A percentile compares a stretch with the other conserved stretches of the same genome.
These are phyloP conservation scores for Seira ritae DNA, from an alignment of 2,888 invertebrate genomes.

Conservation along the genomic window DNA sequence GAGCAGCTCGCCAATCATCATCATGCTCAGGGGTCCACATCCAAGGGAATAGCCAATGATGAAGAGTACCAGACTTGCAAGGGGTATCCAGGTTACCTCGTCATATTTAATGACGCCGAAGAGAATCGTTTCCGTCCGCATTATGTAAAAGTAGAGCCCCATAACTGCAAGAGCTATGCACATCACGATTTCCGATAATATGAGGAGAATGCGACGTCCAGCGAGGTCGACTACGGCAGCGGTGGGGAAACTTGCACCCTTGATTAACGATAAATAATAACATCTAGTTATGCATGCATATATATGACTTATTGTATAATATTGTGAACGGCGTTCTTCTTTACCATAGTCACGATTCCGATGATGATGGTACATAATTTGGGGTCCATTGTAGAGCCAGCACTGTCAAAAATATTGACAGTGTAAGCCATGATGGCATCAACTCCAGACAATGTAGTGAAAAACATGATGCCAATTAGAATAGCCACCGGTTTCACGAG, in stretches of 20 bases:
- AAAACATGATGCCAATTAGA: slow-evolving; percentile 68
- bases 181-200: slow-evolving; percentile 69
- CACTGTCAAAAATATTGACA: slow-evolving; percentile 68
- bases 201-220: slow-evolving; percentile 68
- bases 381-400: slow-evolving; percentile 65
- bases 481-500: slow-evolving; percentile 66
- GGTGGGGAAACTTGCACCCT: slow-evolving; percentile 69
- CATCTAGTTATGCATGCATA: too few species aligned
- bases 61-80: slow-evolving; percentile 65
- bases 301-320: too few species aligned
- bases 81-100: slow-evolving; percentile 65
- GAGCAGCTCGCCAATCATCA: slow-evolving; percentile 70
- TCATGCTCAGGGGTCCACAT: slow-evolving; percentile 68
- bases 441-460: slow-evolving; percentile 66
- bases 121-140: slow-evolving; percentile 42
- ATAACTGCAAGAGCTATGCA: slow-evolving; percentile 54
- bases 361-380: slow-evolving; percentile 67
- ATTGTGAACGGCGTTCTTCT: too few species aligned
- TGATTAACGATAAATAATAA: too few species aligned
- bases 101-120: slow-evolving; percentile 28
- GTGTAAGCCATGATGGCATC: slow-evolving; percentile 70
- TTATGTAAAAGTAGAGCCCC: slow-evolving; percentile 65
- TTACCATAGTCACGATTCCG: slow-evolving; percentile 68
- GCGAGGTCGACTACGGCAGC: slow-evolving; percentile 69
- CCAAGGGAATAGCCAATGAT: slow-evolving; percentile 69